phyloP scores from a whole-genome alignment of 2,113 vertebrate species.

The Salvator merianae region DNA sequence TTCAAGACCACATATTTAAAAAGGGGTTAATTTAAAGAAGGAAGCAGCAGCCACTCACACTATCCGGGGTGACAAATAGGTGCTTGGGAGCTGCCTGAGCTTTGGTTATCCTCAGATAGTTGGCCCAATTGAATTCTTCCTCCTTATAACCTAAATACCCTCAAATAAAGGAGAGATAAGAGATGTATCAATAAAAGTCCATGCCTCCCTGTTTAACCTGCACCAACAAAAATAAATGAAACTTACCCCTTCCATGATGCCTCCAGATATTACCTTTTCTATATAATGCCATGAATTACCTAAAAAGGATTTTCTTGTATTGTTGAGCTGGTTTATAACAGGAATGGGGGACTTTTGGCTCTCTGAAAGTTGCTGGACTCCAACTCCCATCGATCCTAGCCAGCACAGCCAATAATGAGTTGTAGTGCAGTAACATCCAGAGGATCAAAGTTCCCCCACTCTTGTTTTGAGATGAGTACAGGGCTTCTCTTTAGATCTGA shows the following conservation, averaged over 20 bases:
- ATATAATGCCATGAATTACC: neutral
- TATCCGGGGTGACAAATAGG: slow-evolving; percentile 85
- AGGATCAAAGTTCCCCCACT: neutral
- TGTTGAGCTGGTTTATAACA: neutral
- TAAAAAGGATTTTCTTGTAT: neutral
- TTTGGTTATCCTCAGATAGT: slow-evolving; percentile 92
- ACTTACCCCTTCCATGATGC: neutral
- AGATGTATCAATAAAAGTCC: neutral
- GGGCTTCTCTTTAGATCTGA: neutral
- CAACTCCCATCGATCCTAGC: neutral
- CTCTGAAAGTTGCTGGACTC: neutral
- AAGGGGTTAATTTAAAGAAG: neutral
- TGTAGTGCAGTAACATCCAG: neutral
- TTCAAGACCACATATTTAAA: slow-evolving; percentile 3
- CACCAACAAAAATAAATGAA: neutral
- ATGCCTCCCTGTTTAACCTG: neutral
- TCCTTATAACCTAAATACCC: slow-evolving; percentile 91
- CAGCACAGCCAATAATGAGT: neutral
- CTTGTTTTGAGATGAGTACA: neutral
- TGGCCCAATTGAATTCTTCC: slow-evolving; percentile 96
- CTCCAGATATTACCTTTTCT: neutral
- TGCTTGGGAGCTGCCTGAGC: slow-evolving; percentile 93
- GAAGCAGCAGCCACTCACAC: slow-evolving; percentile 76
- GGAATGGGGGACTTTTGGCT: neutral
- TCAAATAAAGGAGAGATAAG: slow-evolving; percentile 44